Evolutionary conservation across 2,113 vertebrate species (phyloP).

Genomic region (Microcebus lehilahytsara): DNA sequence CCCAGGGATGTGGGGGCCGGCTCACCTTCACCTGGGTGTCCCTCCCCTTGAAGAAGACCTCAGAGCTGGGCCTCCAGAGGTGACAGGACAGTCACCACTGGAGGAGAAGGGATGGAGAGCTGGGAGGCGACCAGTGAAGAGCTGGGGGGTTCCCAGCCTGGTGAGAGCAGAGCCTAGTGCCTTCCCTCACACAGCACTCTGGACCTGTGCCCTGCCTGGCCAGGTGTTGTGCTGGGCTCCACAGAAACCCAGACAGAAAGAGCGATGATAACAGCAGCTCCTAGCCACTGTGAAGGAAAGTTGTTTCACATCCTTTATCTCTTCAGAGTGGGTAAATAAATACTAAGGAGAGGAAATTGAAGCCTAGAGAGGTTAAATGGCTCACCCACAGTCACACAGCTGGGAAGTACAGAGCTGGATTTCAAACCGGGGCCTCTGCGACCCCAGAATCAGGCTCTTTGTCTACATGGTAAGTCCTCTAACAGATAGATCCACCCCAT

Average conservation of each 20-base stretch:
- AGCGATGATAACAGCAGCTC: not conserved
- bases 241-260: not conserved
- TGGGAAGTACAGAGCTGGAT: not conserved
- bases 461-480: not conserved
- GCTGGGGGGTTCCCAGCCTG: not conserved
- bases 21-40: not conserved
- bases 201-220: not conserved
- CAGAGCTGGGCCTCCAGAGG: not conserved
- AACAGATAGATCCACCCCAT: not conserved
- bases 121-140: not conserved
- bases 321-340: not conserved
- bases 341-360: not conserved
- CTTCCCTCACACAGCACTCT: not conserved
- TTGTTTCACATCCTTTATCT: not conserved
- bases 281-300: not conserved
- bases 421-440: not conserved
- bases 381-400: not conserved
- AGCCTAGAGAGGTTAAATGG: not conserved
- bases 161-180: not conserved
- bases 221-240: not conserved
- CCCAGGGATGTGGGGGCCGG: accelerated
- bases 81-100: not conserved
- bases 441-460: not conserved
- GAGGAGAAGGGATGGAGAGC: not conserved
- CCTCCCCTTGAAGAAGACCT: not conserved